Percentiles rank a stretch among this genome's conserved stretches.
Conservation (phyloP, 2,113 vertebrate species). For the Nothoprocta perdicaria region DNA sequence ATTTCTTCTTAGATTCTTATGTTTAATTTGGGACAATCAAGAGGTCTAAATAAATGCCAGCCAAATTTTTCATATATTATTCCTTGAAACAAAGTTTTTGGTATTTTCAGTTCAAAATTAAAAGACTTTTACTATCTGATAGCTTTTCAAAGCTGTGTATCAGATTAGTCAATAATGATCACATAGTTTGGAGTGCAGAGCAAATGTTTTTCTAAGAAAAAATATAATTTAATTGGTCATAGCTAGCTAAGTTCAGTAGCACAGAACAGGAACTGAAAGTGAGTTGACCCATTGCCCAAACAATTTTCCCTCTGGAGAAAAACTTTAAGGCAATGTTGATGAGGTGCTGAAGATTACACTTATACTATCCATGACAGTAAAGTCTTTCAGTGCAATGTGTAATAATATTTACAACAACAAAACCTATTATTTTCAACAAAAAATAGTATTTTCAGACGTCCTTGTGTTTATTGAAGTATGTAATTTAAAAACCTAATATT, state of each 20-base stretch:
- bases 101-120: not conserved
- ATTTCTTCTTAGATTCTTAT: constrained; percentile 17
- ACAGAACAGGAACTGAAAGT: not conserved
- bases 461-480: not conserved
- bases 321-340: constrained; percentile 26
- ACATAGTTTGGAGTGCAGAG: not conserved
- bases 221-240: constrained; percentile 6
- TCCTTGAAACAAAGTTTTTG: not conserved
- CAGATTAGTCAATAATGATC: not conserved
- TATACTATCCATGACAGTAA: accelerated
- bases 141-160: not conserved
- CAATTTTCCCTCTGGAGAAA: constrained; percentile 33
- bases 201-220: not conserved
- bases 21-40: not conserved
- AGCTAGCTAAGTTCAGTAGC: not conserved
- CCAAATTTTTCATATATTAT: not conserved
- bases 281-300: constrained; percentile 26
- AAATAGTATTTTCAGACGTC: not conserved
- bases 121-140: not conserved
- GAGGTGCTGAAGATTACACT: constrained; percentile 19
- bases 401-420: not conserved
- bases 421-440: not conserved
- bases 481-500: not conserved
- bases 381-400: not conserved
- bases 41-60: not conserved